A percentile compares a stretch with the other conserved stretches of the same genome.
Evolutionary conservation across 2,797 vertebrate genomes (phyloP).

Genomic region (Tenualosa thibaudeaui): DNA sequence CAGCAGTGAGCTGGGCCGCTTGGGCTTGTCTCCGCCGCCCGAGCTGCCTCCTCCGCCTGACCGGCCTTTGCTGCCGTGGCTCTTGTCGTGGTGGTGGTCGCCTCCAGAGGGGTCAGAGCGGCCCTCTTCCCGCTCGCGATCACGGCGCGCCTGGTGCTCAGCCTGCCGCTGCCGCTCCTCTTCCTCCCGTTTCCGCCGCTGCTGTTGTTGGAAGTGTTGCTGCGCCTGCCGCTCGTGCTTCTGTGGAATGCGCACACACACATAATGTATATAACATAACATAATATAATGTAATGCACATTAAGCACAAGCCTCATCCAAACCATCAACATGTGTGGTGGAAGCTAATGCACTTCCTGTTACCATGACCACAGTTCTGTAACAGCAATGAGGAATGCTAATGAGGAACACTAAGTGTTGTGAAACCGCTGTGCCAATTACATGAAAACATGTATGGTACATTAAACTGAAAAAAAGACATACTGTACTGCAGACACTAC

Average conservation of each 20-base stretch:
- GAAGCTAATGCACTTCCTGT: no score
- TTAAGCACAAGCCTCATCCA: background rate
- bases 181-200: constrained; percentile 92
- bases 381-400: no score
- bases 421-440: no score
- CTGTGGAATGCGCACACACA: constrained; percentile 66
- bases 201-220: constrained; percentile 95
- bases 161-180: constrained; percentile 93
- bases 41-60: constrained; percentile 68
- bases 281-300: background rate
- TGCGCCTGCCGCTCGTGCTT: constrained; percentile 96
- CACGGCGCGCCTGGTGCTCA: constrained; percentile 86
- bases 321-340: no score
- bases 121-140: constrained; percentile 85
- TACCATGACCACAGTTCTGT: no score
- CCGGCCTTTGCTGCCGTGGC: constrained; percentile 77
- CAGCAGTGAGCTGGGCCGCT: constrained; percentile 92
- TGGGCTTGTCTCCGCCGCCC: constrained; percentile 83
- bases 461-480: background rate
- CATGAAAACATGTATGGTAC: no score
- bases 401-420: no score
- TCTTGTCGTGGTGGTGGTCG: constrained; percentile 82
- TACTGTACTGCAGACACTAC: background rate
- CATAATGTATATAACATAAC: background rate
- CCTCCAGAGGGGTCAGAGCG: constrained; percentile 74